These are phyloP conservation scores for Lepisosteus osseus DNA, from an alignment of 2,113 vertebrate genomes.

Conservation along the genomic window DNA sequence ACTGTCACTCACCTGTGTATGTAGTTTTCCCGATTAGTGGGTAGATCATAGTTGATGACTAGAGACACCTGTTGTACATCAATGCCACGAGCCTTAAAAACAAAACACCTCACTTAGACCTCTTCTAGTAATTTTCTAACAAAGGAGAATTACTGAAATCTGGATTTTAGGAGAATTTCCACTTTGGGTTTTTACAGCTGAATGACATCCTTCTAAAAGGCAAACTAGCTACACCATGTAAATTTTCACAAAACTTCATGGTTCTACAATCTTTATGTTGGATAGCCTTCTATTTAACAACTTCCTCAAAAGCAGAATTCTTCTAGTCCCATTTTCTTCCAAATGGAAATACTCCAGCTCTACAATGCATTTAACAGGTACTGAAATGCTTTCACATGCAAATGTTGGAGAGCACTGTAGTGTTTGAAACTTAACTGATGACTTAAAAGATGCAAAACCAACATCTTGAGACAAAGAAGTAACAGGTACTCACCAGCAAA, in stretches of 20 bases:
- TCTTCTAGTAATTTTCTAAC: background rate
- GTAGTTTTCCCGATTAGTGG: conserved; percentile 98
- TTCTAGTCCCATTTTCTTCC: no score
- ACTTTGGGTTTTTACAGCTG: conserved; percentile 71
- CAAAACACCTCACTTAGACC: background rate
- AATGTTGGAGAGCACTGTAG: no score
- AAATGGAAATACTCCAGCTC: no score
- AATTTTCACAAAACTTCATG: no score
- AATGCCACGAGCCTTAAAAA: conserved; percentile 89
- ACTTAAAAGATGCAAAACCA: no score
- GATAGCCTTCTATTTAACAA: background rate
- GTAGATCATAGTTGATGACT: conserved; percentile 97
- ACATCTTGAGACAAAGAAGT: no score
- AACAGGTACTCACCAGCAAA: conserved; percentile 78
- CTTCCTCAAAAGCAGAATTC: conserved; percentile 2
- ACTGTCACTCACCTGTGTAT: conserved; percentile 85
- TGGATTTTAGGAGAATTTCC: conserved; percentile 73
- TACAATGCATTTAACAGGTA: no score
- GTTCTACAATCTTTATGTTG: no score
- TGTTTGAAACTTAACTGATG: no score
- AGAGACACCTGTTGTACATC: conserved; percentile 97
- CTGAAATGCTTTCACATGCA: no score
- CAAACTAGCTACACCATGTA: conserved; percentile 27
- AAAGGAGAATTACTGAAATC: conserved; percentile 53
- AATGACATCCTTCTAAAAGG: conserved; percentile 77